phyloP scores from a whole-genome alignment of 2,113 vertebrate species.

The Carassius carassius region DNA sequence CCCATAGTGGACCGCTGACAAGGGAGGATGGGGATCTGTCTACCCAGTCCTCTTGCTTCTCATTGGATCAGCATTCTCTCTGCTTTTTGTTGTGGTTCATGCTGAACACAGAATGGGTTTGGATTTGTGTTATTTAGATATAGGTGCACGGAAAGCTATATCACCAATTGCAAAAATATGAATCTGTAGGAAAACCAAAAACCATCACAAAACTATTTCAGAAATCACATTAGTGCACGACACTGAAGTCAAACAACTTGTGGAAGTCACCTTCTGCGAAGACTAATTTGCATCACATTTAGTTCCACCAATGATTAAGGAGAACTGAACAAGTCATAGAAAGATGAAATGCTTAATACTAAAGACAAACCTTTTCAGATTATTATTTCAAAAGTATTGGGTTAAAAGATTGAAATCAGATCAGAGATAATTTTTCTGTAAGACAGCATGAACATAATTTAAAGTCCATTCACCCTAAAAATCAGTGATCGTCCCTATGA shows the following conservation, averaged over 20 bases:
- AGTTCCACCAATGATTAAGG: neutral
- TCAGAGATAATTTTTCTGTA: neutral
- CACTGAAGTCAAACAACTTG: neutral
- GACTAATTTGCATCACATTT: neutral
- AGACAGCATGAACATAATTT: neutral
- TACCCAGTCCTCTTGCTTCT: constrained; percentile 23
- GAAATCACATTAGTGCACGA: neutral
- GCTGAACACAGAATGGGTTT: neutral
- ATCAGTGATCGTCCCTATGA: neutral
- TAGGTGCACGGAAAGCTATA: neutral
- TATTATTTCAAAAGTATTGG: neutral
- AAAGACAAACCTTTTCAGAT: neutral
- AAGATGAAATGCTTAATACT: neutral
- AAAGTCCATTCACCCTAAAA: neutral
- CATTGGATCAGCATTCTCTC: neutral
- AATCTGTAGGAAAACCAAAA: neutral
- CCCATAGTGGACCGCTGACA: constrained; percentile 68
- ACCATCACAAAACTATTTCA: neutral
- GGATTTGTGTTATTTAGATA: neutral
- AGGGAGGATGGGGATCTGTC: constrained; percentile 35
- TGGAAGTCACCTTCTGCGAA: neutral
- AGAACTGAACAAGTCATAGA: neutral
- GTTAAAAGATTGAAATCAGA: neutral
- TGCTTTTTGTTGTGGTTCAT: neutral
- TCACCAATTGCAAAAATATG: neutral